Evolutionary conservation across 2,888 invertebrate species (phyloP), one percentile per base, ranked within the genome.

Genomic region (Chrysolina americana): DNA sequence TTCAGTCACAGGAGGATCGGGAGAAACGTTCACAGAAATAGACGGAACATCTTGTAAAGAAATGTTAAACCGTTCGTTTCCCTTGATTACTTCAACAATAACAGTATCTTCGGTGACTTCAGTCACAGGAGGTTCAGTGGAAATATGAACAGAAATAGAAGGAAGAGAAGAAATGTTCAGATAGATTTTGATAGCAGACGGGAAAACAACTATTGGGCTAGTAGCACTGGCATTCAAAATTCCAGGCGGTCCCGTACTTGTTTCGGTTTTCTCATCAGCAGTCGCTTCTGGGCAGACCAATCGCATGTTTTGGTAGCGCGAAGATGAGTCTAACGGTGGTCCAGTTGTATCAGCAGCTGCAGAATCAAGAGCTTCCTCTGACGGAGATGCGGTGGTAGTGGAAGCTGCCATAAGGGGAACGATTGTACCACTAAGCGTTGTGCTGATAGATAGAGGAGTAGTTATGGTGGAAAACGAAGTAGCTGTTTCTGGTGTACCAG

Each of bases 101-200:
- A 73, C 59, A 44, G 64, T 68, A 41, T 62, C 73, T 28, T 50
- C 47, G 6, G 62, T 21, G 36, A 59, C 28, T 59, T 59, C 28
- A 15, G 28, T 65, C 1, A 56, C 47, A 59, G 76, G 70, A n/a
- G 66, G 47, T 6, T 70, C n/a, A 8, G 41, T 69, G 11, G 71
- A 59, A 68, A 53, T 23, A 56, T 53, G 50, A 19, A 53, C 36
- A 15, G 19, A 71, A 17, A 69, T 63, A 69, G 41, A 41, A 69
- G 76, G 74, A 9, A 65, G 41, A 44, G 70, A 66, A 11, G 68
- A 74, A 17, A 76, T 66, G 41, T 76, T 76, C 8, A 78, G 17
- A 50, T 70, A 65, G 48, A 78, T 53, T 36, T 73, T 76, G n/a
- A 76, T 66, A 19, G 59, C 71, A n/a, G 76, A 23, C 4, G 78